phyloP scores from a whole-genome alignment of 2,888 invertebrate genomes.

The Hypselothyrea guttata region DNA sequence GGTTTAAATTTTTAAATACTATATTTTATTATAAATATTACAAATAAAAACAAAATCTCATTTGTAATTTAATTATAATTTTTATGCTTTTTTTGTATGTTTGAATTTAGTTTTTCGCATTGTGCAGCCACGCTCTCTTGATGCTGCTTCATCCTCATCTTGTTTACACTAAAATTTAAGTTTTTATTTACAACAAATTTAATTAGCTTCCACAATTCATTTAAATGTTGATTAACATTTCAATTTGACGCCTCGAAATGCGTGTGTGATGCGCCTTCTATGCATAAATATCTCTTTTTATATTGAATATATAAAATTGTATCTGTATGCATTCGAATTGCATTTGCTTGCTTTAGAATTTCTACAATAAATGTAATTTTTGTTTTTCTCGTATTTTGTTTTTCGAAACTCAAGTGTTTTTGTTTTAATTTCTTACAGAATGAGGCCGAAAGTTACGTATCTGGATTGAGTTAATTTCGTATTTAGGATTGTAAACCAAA shows the following conservation, averaged over 20 bases:
- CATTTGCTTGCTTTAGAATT: slow-evolving; percentile 55
- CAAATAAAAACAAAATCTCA: slow-evolving; percentile 76
- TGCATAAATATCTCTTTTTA: slow-evolving; percentile 41
- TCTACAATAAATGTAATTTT: slow-evolving; percentile 50
- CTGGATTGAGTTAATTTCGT: slow-evolving; percentile 75
- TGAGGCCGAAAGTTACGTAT: slow-evolving; percentile 83
- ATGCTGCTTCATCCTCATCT: slow-evolving; percentile 7
- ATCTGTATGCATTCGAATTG: slow-evolving; percentile 45
- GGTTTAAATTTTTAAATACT: slow-evolving; percentile 71
- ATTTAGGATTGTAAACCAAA: slow-evolving; percentile 34
- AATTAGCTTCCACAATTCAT: slow-evolving; percentile 64
- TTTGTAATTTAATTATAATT: slow-evolving; percentile 74
- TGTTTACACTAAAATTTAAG: slow-evolving; percentile 81
- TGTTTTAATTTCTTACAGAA: slow-evolving; percentile 80
- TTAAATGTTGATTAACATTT: slow-evolving; percentile 39
- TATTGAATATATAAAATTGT: slow-evolving; percentile 41
- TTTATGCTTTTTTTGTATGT: slow-evolving; percentile 53
- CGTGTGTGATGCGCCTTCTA: slow-evolving; percentile 36
- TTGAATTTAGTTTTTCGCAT: slow-evolving; percentile 47
- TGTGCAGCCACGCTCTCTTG: slow-evolving; percentile 48
- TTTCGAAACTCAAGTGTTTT: slow-evolving; percentile 54
- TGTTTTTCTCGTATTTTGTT: slow-evolving; percentile 20
- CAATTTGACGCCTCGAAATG: slow-evolving; percentile 45
- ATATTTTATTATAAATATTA: slow-evolving; percentile 78
- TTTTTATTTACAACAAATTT: slow-evolving; percentile 82